Conservation (phyloP, 2,113 vertebrate species). For the Leptosomus discolor region DNA sequence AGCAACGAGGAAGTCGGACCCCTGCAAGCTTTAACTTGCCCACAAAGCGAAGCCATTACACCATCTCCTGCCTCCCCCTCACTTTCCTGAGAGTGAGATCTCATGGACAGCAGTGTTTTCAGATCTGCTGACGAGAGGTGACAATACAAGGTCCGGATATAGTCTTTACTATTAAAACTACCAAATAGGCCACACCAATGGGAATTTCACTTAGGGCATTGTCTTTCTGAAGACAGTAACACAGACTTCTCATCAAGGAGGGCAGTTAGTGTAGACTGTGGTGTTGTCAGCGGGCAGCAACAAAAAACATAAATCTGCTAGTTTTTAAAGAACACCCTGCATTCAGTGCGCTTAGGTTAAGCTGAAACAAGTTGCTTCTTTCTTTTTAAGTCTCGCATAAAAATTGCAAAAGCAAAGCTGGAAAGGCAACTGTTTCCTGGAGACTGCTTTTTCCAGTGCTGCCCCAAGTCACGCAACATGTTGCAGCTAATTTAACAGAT, state of each 20-base stretch:
- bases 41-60: fast-evolving
- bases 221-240: background rate
- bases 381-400: background rate
- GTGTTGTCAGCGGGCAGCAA: background rate
- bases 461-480: background rate
- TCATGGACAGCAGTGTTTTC: fast-evolving
- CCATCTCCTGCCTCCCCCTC: background rate
- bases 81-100: fast-evolving
- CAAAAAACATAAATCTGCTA: background rate
- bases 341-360: background rate
- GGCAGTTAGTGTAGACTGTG: fast-evolving
- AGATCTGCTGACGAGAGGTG: background rate
- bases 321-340: background rate
- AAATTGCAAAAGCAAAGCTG: background rate
- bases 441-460: background rate
- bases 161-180: background rate
- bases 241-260: background rate
- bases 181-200: no score
- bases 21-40: background rate
- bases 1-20: background rate
- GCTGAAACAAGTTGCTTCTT: background rate
- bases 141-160: background rate
- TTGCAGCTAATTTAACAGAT: background rate
- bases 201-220: no score
- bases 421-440: background rate